A percentile compares a stretch with the other conserved stretches of the same genome.
Conservation (phyloP, 1,140 invertebrate genomes). For the Globodera ellingtonae region DNA sequence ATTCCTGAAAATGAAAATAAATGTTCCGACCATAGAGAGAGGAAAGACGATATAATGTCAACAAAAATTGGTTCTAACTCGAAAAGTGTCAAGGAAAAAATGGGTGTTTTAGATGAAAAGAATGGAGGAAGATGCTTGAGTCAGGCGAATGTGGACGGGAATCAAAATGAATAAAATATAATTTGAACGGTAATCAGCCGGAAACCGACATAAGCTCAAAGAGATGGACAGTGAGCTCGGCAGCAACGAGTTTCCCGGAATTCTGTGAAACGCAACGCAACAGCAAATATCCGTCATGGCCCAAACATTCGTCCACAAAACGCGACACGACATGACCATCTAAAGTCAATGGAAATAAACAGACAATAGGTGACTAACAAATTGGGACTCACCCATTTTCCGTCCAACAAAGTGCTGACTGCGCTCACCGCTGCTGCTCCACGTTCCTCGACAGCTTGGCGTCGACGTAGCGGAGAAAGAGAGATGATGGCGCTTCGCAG, state of each 20-base stretch:
- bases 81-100: too few relatives aligned
- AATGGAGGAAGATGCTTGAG: too few relatives aligned
- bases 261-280: background rate
- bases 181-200: background rate
- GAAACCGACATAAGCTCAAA: background rate
- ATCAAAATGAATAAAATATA: background rate
- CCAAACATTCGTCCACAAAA: constrained; percentile 3
- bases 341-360: background rate
- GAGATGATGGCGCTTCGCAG: background rate
- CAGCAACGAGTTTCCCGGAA: background rate
- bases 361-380: background rate
- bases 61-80: too few relatives aligned
- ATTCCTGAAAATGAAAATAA: too few relatives aligned
- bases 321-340: background rate
- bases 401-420: background rate
- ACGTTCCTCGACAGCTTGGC: background rate
- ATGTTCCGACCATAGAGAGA: too few relatives aligned
- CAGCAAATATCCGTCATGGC: background rate
- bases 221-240: background rate
- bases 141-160: too few relatives aligned
- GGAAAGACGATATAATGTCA: too few relatives aligned
- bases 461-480: background rate
- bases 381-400: background rate
- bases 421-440: background rate
- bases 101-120: too few relatives aligned